A percentile compares a stretch with the other conserved stretches of the same genome.
phyloP scores from a whole-genome alignment of 2,113 vertebrate genomes.

The Neolamprologus variostigma region DNA sequence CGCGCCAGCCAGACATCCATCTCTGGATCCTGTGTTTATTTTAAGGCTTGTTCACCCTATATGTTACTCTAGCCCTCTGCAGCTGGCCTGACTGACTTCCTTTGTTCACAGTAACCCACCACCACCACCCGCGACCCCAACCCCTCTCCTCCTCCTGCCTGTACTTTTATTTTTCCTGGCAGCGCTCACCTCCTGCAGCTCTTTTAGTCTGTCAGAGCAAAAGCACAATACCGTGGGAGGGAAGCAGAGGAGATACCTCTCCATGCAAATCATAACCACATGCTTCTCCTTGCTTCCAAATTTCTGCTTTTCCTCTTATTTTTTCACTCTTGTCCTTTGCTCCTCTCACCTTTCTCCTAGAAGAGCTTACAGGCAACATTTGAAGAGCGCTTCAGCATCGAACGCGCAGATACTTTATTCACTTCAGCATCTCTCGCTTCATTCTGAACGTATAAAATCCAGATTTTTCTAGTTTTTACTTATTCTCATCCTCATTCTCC shows the following conservation, averaged over 20 bases:
- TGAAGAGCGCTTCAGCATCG: neutral
- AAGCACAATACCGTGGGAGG: slow-evolving; percentile 27
- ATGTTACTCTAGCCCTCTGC: slow-evolving; percentile 23
- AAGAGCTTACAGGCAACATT: neutral
- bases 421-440: neutral
- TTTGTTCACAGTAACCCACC: slow-evolving; percentile 21
- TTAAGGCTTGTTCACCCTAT: slow-evolving; percentile 5
- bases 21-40: slow-evolving; percentile 30
- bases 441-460: neutral
- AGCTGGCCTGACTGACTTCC: slow-evolving; percentile 41
- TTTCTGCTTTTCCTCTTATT: neutral
- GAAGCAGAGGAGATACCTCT: slow-evolving; percentile 19
- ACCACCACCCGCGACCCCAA: neutral
- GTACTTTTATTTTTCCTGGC: slow-evolving; percentile 56
- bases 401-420: neutral
- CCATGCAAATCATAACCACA: slow-evolving; percentile 36
- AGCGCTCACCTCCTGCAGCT: slow-evolving; percentile 32
- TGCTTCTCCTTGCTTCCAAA: slow-evolving; percentile 16
- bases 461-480: neutral
- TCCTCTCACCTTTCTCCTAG: neutral
- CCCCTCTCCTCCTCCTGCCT: slow-evolving; percentile 4
- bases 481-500: neutral
- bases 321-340: neutral
- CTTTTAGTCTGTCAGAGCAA: slow-evolving; percentile 30
- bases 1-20: neutral